Percentiles rank a stretch among this genome's conserved stretches.
Evolutionary conservation across 2,888 invertebrate genomes (phyloP).

Genomic region (Leptura quadrifasciata): DNA sequence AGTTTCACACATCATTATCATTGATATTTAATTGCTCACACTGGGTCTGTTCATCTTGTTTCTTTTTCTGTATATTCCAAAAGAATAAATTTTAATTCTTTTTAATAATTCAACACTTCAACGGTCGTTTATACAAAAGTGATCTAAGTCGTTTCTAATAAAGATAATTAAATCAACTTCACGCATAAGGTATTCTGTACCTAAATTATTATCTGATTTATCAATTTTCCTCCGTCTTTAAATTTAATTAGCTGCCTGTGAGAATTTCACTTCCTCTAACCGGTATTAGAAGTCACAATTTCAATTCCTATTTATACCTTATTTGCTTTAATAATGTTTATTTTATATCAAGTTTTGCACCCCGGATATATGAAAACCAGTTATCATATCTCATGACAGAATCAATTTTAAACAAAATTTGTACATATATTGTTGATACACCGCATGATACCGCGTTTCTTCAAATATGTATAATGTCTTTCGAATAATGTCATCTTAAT

Average conservation of each 20-base stretch:
- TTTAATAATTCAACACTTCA: too few relatives aligned
- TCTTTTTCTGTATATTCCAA: too few relatives aligned
- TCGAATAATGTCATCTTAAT: too few relatives aligned
- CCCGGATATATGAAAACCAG: background rate
- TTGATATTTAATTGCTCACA: too few relatives aligned
- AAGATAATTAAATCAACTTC: too few relatives aligned
- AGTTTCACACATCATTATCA: too few relatives aligned
- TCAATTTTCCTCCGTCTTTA: background rate
- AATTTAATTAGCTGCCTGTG: background rate
- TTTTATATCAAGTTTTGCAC: background rate
- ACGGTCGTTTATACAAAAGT: too few relatives aligned
- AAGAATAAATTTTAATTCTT: too few relatives aligned
- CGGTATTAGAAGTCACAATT: background rate
- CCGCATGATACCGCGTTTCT: background rate
- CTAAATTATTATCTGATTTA: too few relatives aligned
- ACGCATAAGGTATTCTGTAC: too few relatives aligned
- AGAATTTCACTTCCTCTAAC: background rate
- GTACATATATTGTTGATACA: background rate
- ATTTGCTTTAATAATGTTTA: background rate
- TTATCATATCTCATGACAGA: background rate
- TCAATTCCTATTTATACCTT: background rate
- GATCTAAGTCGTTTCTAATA: too few relatives aligned
- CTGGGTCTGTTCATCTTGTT: too few relatives aligned
- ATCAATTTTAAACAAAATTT: background rate
- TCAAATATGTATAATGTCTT: background rate